A percentile compares a stretch with the other conserved stretches of the same genome.
phyloP scores from a whole-genome alignment of 2,888 invertebrate genomes.

The Choreutis nemorana region DNA sequence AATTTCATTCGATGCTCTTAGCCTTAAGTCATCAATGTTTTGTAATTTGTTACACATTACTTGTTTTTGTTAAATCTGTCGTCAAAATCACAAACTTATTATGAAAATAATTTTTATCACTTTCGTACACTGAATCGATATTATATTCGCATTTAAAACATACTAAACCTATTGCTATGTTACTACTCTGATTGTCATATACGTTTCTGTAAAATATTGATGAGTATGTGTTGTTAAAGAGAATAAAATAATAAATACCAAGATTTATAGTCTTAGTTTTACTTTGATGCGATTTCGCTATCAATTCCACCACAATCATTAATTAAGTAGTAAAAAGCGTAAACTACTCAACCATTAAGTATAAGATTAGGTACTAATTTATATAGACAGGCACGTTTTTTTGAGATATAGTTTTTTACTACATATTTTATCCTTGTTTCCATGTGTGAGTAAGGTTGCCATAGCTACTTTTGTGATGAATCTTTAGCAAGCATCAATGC shows the following conservation, averaged over 20 bases:
- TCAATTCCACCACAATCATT: too few relatives aligned
- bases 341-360: too few relatives aligned
- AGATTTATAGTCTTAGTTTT: constrained; percentile 26
- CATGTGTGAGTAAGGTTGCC: too few relatives aligned
- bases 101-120: background rate
- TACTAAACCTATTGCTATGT: constrained; percentile 58
- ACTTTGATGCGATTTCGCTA: too few relatives aligned
- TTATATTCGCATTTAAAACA: constrained; percentile 58
- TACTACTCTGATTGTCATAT: constrained; percentile 64
- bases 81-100: background rate
- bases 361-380: too few relatives aligned
- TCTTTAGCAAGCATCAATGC: too few relatives aligned
- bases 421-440: too few relatives aligned
- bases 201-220: constrained; percentile 68
- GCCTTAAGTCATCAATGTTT: constrained; percentile 34
- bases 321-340: too few relatives aligned
- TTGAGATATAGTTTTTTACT: too few relatives aligned
- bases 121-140: constrained; percentile 31
- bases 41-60: constrained; percentile 28
- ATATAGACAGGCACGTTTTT: too few relatives aligned
- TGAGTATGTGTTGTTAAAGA: constrained; percentile 69
- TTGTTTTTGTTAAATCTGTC: constrained; percentile 1
- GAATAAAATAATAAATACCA: constrained; percentile 64
- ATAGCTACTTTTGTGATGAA: too few relatives aligned
- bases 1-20: constrained; percentile 37